Base-by-base conservation (phyloP, 2,888 invertebrate genomes). In the Atrina japonica region DNA sequence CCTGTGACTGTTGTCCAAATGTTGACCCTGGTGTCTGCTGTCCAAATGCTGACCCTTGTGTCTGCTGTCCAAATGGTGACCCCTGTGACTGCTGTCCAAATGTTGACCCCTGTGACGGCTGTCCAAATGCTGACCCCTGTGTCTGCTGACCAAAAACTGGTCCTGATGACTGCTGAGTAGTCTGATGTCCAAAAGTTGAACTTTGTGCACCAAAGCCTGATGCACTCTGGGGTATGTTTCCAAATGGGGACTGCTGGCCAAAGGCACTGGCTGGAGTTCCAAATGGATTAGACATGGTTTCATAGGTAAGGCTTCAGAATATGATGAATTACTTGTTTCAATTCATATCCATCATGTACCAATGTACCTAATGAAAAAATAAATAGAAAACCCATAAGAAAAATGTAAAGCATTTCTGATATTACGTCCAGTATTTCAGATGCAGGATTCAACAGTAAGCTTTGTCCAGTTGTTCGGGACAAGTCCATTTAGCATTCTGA, bases 1-100 rank as follows among this genome's bases (percentile, higher is more conserved):
- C 55, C 16, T 58, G 69, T 18, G 41, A 50, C 41, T n/a, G n/a
- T 43, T 72, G 73, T 49, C 73, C 69, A 65, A 73, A 73, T 21
- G 49, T 3, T 18, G 66, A 40, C 11, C 49, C 66, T 40, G 56
- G 21, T 49, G 43, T 50, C 43, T 64, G 41, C 21, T 66, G 64
- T 18, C 70, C 58, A 65, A 64, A 66, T 45, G 27, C 58, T 18
- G 59, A 49, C 9, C 59, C 30, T 3, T 35, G 30, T 0, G 53
- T 41, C n/a, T 50, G 49, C 50, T 14, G 11, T 30, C 49, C 61
- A 49, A 29, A n/a, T 21, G 58, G 41, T 45, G 23, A 27, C 29
- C 43, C n/a, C n/a, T n/a, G 29, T 43, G 41, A 35, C 30, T 21
- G 21, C 21, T 65, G 40, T 2, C 56, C 56, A 35, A 56, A 56